A percentile compares a stretch with the other conserved stretches of the same genome.
phyloP scores from a whole-genome alignment of 2,113 vertebrate genomes.

The Orycteropus afer region DNA sequence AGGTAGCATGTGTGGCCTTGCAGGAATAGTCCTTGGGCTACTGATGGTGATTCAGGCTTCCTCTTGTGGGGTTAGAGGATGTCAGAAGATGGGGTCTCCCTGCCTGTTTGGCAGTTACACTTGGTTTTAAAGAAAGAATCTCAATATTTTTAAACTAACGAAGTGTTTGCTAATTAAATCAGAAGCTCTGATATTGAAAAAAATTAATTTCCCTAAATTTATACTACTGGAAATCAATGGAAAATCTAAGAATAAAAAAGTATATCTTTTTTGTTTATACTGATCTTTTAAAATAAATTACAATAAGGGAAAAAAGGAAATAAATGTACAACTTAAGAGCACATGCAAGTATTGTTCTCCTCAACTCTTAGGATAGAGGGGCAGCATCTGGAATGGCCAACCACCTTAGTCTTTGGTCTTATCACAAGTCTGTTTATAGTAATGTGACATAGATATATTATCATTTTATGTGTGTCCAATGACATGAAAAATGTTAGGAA shows the following conservation, averaged over 20 bases:
- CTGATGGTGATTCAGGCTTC: too few relatives aligned
- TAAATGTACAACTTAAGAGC: background rate
- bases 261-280: background rate
- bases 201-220: background rate
- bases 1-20: too few relatives aligned
- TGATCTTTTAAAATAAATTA: background rate
- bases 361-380: too few relatives aligned
- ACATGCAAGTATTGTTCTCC: too few relatives aligned
- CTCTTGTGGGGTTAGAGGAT: too few relatives aligned
- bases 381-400: background rate
- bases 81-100: too few relatives aligned
- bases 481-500: background rate
- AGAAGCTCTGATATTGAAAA: background rate
- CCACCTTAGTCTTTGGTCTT: background rate
- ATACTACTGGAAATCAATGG: background rate
- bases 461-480: background rate
- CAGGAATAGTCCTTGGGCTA: too few relatives aligned
- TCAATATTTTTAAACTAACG: background rate
- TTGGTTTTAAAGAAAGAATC: slow-evolving; percentile 16
- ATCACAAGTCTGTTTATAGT: background rate
- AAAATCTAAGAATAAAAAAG: background rate
- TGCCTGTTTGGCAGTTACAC: too few relatives aligned
- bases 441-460: background rate
- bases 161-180: background rate
- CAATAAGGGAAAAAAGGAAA: background rate